phyloP scores from a whole-genome alignment of 2,113 vertebrate genomes.

The Thunnus maccoyii region DNA sequence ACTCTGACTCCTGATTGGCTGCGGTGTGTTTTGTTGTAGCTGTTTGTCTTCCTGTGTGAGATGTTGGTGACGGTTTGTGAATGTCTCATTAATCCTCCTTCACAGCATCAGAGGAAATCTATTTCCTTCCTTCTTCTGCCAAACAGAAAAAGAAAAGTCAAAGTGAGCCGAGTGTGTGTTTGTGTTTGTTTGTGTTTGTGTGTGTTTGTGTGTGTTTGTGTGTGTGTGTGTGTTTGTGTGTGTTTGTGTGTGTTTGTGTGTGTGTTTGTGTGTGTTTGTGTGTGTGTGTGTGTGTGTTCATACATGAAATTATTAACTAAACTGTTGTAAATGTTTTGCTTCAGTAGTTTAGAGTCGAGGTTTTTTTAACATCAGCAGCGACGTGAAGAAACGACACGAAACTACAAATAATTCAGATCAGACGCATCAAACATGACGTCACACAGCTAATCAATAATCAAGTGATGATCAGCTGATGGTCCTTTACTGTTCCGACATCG shows the following conservation, averaged over 20 bases:
- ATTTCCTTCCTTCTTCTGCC: conserved; percentile 94
- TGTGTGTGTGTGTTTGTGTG: conserved; percentile 2
- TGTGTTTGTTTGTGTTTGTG: conserved; percentile 18
- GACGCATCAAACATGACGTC: too few species aligned
- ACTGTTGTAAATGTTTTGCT: too few species aligned
- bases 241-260: background rate
- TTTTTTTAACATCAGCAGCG: too few species aligned
- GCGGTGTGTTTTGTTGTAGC: background rate
- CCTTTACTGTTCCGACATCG: too few species aligned
- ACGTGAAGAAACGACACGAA: too few species aligned
- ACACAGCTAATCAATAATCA: too few species aligned
- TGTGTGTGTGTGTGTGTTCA: too few species aligned
- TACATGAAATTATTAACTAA: too few species aligned
- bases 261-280: too few species aligned
- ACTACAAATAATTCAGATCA: too few species aligned
- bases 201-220: background rate
- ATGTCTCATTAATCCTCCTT: background rate
- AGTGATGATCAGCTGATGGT: too few species aligned
- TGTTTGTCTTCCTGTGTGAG: background rate
- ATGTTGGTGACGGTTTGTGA: background rate
- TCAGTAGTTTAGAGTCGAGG: too few species aligned
- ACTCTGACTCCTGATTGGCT: background rate
- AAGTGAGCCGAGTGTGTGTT: conserved; percentile 57
- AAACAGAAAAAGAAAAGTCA: conserved; percentile 96
- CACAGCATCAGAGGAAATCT: conserved; percentile 91